A percentile compares a stretch with the other conserved stretches of the same genome.
Evolutionary conservation across 2,113 vertebrate species (phyloP).

Genomic region (Aptenodytes patagonicus): DNA sequence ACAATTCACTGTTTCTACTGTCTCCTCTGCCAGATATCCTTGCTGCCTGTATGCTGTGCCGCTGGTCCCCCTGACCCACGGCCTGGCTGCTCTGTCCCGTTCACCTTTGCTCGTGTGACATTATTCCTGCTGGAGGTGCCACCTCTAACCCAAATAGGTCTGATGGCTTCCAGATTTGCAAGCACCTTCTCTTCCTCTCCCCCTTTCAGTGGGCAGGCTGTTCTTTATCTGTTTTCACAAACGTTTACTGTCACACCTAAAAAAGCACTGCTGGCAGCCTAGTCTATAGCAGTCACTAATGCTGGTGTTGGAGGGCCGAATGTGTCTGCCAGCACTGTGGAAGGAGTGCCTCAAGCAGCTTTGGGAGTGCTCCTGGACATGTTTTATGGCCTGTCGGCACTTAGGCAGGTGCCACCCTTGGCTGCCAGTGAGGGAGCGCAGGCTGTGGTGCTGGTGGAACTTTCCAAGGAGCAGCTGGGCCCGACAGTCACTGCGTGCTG

Average conservation of each 20-base stretch:
- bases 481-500: accelerated
- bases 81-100: background rate
- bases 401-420: background rate
- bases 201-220: background rate
- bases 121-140: background rate
- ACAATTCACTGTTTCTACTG: background rate
- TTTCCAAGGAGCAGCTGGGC: background rate
- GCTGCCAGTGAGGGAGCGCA: accelerated
- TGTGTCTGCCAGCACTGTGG: background rate
- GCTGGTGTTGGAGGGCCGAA: background rate
- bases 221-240: background rate
- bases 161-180: background rate
- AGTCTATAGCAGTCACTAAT: background rate
- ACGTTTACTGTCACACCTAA: background rate
- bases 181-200: background rate
- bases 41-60: background rate
- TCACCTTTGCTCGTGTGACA: background rate
- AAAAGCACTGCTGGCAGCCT: background rate
- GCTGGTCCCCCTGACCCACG: background rate
- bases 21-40: background rate
- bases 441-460: background rate
- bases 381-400: background rate
- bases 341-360: background rate
- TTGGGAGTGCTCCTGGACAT: background rate
- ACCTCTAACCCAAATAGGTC: background rate